phyloP scores from a whole-genome alignment of 2,888 invertebrate species.

The Apamea anceps region DNA sequence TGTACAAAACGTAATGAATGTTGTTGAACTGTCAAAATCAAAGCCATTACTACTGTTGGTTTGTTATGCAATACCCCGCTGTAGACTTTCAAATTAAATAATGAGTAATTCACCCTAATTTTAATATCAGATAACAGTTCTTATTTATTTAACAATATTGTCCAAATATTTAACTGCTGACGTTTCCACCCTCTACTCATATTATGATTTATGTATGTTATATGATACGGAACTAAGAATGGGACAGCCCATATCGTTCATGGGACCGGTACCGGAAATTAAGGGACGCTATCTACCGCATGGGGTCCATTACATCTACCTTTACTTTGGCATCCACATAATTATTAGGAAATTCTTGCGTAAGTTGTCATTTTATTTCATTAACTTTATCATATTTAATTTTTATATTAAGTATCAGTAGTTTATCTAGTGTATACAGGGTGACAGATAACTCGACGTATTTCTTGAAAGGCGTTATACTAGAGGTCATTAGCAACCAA shows the following conservation, averaged over 20 bases:
- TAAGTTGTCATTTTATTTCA: neutral
- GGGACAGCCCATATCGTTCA: slow-evolving; percentile 24
- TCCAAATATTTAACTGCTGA: slow-evolving; percentile 20
- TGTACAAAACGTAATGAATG: neutral
- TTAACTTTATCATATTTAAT: too few species aligned
- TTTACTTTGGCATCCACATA: neutral
- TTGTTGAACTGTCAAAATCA: neutral
- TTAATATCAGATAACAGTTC: neutral
- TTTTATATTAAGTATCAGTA: too few species aligned
- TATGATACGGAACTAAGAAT: slow-evolving; percentile 36
- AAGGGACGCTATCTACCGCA: slow-evolving; percentile 36
- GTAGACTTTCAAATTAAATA: neutral
- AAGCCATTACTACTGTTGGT: too few species aligned
- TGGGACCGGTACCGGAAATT: slow-evolving; percentile 51
- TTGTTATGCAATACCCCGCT: too few species aligned
- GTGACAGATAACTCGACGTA: too few species aligned
- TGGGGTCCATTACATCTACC: neutral
- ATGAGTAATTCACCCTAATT: neutral
- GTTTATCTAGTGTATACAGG: too few species aligned
- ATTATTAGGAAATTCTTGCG: neutral
- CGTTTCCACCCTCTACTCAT: slow-evolving; percentile 17
- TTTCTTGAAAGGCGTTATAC: too few species aligned
- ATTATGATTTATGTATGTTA: slow-evolving; percentile 44
- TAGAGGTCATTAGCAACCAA: too few species aligned
- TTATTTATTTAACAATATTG: slow-evolving; percentile 35